Evolutionary conservation across 1,140 invertebrate species (phyloP), one percentile per base, ranked within the genome.

Genomic region (Drosophila subpulchrella): DNA sequence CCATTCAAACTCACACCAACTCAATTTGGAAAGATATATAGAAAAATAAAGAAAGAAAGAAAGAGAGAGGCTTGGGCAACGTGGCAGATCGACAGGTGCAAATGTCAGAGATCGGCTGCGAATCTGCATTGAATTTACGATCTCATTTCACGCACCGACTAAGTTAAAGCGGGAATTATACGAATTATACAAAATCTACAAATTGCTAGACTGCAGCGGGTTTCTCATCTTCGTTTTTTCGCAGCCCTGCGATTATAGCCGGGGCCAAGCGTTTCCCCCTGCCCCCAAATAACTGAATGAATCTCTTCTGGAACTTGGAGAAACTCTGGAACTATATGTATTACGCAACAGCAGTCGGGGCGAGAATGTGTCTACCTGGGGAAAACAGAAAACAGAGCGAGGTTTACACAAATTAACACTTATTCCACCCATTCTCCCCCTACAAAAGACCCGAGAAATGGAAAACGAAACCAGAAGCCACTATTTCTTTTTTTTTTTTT

Each of bases 361-460:
- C 36, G 44, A 68, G 41, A 60, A 54, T 27, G 20, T 54, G 32
- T 50, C 66, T 59, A 65, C 60, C 66, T 34, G 47, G 27, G 32
- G 8, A 34, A 46, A 24, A 39, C 3, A 13, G 13, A 53, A 51
- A 50, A 63, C 54, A 66, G 42, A 39, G 32, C 59, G 30, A 44
- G 56, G 59, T 77, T 62, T 84, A 82, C 81, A 85, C 41, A 67
- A 86, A 86, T 84, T 86, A 86, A 67, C 81, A 81, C 85, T 77
- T 75, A 74, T 77, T 81, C 59, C 15, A 12, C 44, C 20, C 3
- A 8, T 7, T 1, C n/a, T 13, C 3, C 6, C 6, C 17, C 32
- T n/a, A n/a, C 7, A 7, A 15, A 27, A 6, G 8, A 20, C 34
- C 24, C 44, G 20, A 66, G 34, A 42, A 59, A 42, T 32, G 44